A percentile compares a stretch with the other conserved stretches of the same genome.
phyloP scores from a whole-genome alignment of 2,888 invertebrate genomes.

The Caenorhabditis japonica region DNA sequence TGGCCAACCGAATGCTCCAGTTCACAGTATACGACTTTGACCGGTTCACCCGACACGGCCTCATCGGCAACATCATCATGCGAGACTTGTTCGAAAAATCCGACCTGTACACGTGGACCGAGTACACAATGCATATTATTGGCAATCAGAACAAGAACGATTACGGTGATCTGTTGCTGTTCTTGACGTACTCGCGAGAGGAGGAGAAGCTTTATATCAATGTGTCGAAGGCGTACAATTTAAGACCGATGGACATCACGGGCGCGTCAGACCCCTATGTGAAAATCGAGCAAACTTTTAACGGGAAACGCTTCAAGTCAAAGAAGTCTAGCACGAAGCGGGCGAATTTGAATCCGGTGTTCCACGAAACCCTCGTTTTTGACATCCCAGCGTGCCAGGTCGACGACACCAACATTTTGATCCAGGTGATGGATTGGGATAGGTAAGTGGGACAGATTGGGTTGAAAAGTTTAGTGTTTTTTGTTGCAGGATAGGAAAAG shows the following conservation, averaged over 20 bases:
- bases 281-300: constrained; percentile 89
- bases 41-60: constrained; percentile 88
- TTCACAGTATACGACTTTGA: constrained; percentile 92
- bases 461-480: constrained; percentile 36
- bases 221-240: constrained; percentile 90
- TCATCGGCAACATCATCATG: constrained; percentile 87
- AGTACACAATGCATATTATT: constrained; percentile 88
- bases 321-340: constrained; percentile 89
- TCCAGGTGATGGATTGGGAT: constrained; percentile 91
- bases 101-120: constrained; percentile 86
- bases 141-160: constrained; percentile 88
- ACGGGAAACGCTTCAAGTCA: constrained; percentile 91
- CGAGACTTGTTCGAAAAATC: constrained; percentile 86
- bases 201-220: constrained; percentile 91
- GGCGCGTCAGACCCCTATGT: constrained; percentile 95
- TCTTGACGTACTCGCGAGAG: constrained; percentile 90
- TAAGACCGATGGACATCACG: constrained; percentile 93
- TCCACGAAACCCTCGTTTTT: constrained; percentile 93
- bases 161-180: constrained; percentile 91
- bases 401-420: constrained; percentile 85
- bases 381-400: constrained; percentile 89
- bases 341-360: constrained; percentile 78
- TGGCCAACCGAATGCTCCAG: constrained; percentile 84
- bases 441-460: constrained; percentile 81
- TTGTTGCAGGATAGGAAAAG: constrained; percentile 89